Conservation (phyloP, 2,888 invertebrate genomes). For the Pollenia amentaria region DNA sequence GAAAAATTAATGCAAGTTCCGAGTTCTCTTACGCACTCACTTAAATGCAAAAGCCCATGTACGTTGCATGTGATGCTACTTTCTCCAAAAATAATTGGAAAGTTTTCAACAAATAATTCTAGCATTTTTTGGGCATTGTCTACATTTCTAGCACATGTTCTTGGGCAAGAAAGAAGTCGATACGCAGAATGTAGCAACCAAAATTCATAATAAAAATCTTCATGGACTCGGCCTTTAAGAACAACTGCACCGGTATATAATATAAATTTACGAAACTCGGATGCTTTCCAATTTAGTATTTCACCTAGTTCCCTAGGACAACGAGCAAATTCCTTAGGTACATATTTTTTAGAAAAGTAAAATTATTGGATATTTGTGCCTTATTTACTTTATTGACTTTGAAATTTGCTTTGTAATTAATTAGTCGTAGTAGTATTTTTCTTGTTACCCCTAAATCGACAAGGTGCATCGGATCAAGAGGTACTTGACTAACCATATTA, state of each 20-base stretch:
- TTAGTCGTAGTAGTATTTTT: background rate
- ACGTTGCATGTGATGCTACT: constrained; percentile 32
- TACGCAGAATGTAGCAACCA: constrained; percentile 15
- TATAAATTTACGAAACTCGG: too few species aligned
- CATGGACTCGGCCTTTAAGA: background rate
- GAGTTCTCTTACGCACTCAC: constrained; percentile 16
- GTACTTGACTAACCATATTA: constrained; percentile 30
- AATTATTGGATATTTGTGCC: constrained; percentile 14
- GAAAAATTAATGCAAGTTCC: constrained; percentile 38
- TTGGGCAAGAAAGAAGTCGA: constrained; percentile 36
- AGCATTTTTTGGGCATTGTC: constrained; percentile 22
- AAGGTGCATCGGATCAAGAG: constrained; percentile 34
- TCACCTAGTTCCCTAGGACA: constrained; percentile 20
- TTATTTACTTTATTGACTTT: constrained; percentile 9
- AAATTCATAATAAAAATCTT: constrained; percentile 9
- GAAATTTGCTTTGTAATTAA: constrained; percentile 30
- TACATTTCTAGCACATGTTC: constrained; percentile 24
- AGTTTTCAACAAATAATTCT: background rate
- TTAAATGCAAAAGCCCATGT: constrained; percentile 46
- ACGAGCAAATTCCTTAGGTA: constrained; percentile 24
- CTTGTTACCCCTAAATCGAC: background rate
- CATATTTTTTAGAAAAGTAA: constrained; percentile 27
- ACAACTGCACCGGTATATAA: too few species aligned
- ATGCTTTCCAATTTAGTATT: too few species aligned
- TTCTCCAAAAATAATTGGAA: constrained; percentile 29